Evolutionary conservation across 2,888 invertebrate species (phyloP), one percentile per base, ranked within the genome.

Genomic region (Heliothis peltigera): DNA sequence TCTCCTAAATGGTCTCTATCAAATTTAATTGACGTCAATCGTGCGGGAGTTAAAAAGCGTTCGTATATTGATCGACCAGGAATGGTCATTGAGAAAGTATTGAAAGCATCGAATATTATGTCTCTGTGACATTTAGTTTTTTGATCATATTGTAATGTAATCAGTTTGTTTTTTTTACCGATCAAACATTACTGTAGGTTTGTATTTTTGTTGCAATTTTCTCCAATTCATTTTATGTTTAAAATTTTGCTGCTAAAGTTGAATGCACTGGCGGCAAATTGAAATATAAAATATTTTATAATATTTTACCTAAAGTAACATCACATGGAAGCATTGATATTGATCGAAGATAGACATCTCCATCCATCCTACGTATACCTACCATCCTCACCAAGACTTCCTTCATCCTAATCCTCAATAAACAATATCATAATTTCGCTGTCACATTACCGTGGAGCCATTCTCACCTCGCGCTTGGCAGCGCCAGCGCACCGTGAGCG

Each of bases 1-100:
- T 90, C 90, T 90, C 87, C 82, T 81, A 89, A 90, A 89, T 89
- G 88, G 88, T 87, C 88, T 87, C 87, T 89, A 90, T 92, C 90
- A 89, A 91, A 89, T 88, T 91, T 92, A 92, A 93, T 92, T 92
- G 92, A 90, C 91, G 87, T 91, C 89, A 87, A 88, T 88, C 84
- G 83, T 84, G 86, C 86, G 83, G 83, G 79, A 85, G 80, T 81
- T 87, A 82, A 88, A 88, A 89, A 86, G 82, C 81, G 71, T 83
- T 83, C 82, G 74, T 83, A 70, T 82, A 82, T 81, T 81, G 81
- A 82, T 76, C 84, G 79, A 74, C 57, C 67, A 58, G 71, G 74
- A 78, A 78, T 80, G 72, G 70, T 78, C 64, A 42, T 63, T 79
- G 79, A 73, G 75, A 79, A 80, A 80, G 80, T 83, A 82, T 83